These are phyloP conservation scores for Notoglanidium macrostoma DNA, from an alignment of 2,797 vertebrate genomes.

Conservation along the genomic window DNA sequence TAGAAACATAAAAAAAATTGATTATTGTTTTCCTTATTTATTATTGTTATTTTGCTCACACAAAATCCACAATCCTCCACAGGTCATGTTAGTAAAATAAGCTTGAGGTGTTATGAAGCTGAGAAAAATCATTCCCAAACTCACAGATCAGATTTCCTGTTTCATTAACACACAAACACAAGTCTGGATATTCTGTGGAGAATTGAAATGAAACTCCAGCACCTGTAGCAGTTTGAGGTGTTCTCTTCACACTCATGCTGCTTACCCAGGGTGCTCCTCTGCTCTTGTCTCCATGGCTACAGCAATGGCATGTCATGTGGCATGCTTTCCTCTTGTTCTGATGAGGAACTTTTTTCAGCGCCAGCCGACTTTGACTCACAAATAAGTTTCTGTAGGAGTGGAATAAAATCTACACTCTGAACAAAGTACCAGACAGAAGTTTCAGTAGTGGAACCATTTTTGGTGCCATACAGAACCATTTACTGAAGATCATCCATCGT, in stretches of 20 bases:
- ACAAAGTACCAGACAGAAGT: background rate
- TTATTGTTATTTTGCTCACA: background rate
- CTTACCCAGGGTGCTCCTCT: slow-evolving; percentile 36
- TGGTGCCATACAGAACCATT: background rate
- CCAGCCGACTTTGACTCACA: slow-evolving; percentile 37
- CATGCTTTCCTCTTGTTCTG: slow-evolving; percentile 33
- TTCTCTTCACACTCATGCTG: slow-evolving; percentile 41
- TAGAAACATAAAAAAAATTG: background rate
- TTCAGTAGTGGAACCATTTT: slow-evolving; percentile 30
- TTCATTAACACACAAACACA: background rate
- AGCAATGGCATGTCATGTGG: slow-evolving; percentile 27
- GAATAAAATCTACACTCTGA: slow-evolving; percentile 18
- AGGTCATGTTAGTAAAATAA: background rate
- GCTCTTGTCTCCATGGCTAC: slow-evolving; percentile 54
- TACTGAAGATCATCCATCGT: background rate
- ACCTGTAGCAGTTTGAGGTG: slow-evolving; percentile 36
- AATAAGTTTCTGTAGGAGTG: slow-evolving; percentile 29
- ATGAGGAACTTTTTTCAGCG: slow-evolving; percentile 40
- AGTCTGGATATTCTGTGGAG: background rate
- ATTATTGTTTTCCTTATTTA: no score
- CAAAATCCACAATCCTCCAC: background rate
- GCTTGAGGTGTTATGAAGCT: background rate
- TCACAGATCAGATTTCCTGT: background rate
- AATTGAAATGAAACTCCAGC: slow-evolving; percentile 26
- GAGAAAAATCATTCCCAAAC: background rate